Base-by-base conservation (phyloP, 2,113 vertebrate genomes). In the Odontophorus gujanensis region DNA sequence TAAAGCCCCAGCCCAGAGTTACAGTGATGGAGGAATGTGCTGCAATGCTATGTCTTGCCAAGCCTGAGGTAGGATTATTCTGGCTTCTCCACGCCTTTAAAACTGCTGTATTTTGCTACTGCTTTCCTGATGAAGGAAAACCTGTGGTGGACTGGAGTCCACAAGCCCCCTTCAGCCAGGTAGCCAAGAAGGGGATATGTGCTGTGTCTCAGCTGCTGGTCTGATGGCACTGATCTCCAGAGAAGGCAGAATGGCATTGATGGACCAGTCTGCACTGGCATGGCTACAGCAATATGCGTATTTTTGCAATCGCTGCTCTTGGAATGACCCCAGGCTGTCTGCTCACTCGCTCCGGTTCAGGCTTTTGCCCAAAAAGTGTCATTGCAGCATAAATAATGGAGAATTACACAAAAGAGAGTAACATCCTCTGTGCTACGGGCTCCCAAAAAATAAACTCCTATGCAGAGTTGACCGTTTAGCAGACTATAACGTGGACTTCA, bases 21-120 rank as follows among this genome's bases (percentile, higher is more conserved):
- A 42, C 74, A 59, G 22, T 3, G 72, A 1, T 5, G 68, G n/a
- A 92, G 75, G 91, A 96, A 95, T 96, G 89, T 85, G 93, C 90
- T 91, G 90, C 71, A 66, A 7, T 9, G 34, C 55, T 1, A 2
- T 6, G 45, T 53, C 85, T 80, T 48, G 84, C 92, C 95, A 95
- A 93, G 82, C 48, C 36, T 0, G 1, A 77, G 12, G 40, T 4
- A 82, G 68, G 72, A 38, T 82, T 74, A 30, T 91, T 83, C 59
- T 71, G 50, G 55, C 68, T 59, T 85, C 55, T 82, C 68, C 55
- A 74, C 22, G 8, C 40, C 59, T 77, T 58, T 74, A 32, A 71
- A 87, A 45, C 0, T 0, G 19, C 24, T 8, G 10, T 30, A 32
- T 5, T 74, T 91, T 90, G 72, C 61, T 90, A 11, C 28, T 0